A percentile compares a stretch with the other conserved stretches of the same genome.
Evolutionary conservation across 2,888 invertebrate species (phyloP).

Genomic region (Heliconius charithonia): DNA sequence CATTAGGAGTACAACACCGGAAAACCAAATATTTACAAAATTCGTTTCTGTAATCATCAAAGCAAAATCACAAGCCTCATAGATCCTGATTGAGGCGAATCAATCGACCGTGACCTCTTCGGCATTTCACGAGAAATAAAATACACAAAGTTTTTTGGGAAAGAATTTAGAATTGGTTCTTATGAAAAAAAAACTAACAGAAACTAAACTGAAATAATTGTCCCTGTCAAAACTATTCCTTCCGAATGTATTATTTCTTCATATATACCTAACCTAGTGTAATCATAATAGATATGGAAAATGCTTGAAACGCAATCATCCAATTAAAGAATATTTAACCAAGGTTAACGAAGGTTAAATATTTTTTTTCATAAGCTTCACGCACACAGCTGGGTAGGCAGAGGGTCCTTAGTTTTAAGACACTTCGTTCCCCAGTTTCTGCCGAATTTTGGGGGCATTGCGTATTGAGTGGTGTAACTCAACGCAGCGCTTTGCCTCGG

Average conservation of each 20-base stretch:
- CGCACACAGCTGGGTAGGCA: too few species aligned
- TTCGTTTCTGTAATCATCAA: constrained; percentile 35
- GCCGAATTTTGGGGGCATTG: too few species aligned
- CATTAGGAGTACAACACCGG: background rate
- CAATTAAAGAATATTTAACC: background rate
- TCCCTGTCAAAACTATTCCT: background rate
- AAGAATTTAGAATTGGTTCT: constrained; percentile 32
- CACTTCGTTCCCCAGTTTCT: too few species aligned
- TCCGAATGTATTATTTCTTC: background rate
- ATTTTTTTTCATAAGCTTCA: too few species aligned
- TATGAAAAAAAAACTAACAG: background rate
- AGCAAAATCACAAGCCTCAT: constrained; percentile 54
- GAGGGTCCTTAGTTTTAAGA: too few species aligned
- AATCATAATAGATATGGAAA: background rate
- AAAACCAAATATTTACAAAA: constrained; percentile 28
- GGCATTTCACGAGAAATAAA: constrained; percentile 66
- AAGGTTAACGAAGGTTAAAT: too few species aligned
- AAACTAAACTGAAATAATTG: background rate
- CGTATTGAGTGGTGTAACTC: too few species aligned
- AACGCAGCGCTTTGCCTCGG: too few species aligned
- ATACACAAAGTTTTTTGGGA: constrained; percentile 62
- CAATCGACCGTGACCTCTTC: constrained; percentile 72
- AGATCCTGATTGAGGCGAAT: constrained; percentile 62
- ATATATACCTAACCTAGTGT: background rate
- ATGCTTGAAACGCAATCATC: background rate